Evolutionary conservation across 2,797 vertebrate species (phyloP), one percentile per base, ranked within the genome.

Genomic region (Tiaroga cobitis): DNA sequence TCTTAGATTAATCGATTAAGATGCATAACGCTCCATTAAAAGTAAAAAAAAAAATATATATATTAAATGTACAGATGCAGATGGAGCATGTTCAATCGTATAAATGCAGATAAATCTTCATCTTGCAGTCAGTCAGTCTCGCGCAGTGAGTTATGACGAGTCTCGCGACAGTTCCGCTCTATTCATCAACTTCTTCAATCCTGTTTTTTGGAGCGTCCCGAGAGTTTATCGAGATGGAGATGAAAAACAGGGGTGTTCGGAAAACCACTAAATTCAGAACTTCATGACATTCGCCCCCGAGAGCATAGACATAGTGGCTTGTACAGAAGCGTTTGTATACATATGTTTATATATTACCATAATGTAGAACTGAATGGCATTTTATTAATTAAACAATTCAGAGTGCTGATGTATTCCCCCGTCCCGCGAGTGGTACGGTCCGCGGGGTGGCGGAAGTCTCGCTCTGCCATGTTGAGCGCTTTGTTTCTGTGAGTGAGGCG

Each of bases 391-490:
- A 19, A 69, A 34, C 59, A 5, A 18, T 9, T 4, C n/a, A 24
- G 37, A 34, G 37, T n/a, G 41, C 8, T 21, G 5, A 1, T 18
- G 5, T 6, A 80, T 18, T 77, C 89, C 92, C 92, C 89, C 70
- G 39, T 84, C 77, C 80, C 46, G 41, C 82, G 39, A 83, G 91
- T 96, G 94, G 95, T 94, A 87, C 65, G 79, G 86, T 34, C 95
- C 92, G 91, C 93, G 93, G 92, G 93, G 95, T 94, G 94, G 93
- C 93, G 95, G 94, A 95, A 96, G 95, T 94, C 93, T 93, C 93
- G 93, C 93, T 94, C 95, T 94, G 94, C 95, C 94, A 95, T 95
- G 94, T 96, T 95, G 94, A 94, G 94, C 94, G 96, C 95, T 96
- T 96, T 96, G 95, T 96, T 93, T 95, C 88, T 94, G 79, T 93